A percentile compares a stretch with the other conserved stretches of the same genome.
phyloP scores from a whole-genome alignment of 2,888 invertebrate genomes.

The Pollenia amentaria region DNA sequence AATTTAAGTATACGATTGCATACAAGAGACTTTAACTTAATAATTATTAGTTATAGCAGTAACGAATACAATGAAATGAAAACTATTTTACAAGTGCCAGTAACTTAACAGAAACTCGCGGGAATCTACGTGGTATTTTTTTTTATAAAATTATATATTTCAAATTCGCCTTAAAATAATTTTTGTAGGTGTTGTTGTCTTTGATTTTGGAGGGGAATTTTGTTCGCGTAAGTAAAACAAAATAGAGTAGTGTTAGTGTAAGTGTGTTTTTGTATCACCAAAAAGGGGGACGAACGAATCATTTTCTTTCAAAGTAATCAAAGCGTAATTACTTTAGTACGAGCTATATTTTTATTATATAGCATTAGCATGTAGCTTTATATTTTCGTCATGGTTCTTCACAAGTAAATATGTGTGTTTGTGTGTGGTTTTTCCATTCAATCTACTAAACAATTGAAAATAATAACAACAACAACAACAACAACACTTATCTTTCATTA shows the following conservation, averaged over 20 bases:
- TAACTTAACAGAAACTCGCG: neutral
- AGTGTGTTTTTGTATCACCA: constrained; percentile 9
- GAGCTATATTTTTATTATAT: neutral
- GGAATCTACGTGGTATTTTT: constrained; percentile 4
- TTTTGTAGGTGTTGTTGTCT: constrained; percentile 47
- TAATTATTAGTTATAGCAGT: constrained; percentile 44
- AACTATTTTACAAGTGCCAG: constrained; percentile 18
- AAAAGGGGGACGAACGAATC: constrained; percentile 32
- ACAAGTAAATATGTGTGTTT: constrained; percentile 51
- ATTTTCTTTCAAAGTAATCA: constrained; percentile 68
- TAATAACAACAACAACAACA: constrained; percentile 42
- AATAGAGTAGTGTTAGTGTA: neutral
- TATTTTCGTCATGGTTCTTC: constrained; percentile 53
- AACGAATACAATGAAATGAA: constrained; percentile 49
- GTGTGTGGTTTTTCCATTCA: neutral
- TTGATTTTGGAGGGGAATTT: constrained; percentile 41
- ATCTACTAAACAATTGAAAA: constrained; percentile 46
- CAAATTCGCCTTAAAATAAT: constrained; percentile 59
- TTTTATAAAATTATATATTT: constrained; percentile 33
- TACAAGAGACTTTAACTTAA: constrained; percentile 51
- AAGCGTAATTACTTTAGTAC: constrained; percentile 68
- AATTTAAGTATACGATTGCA: constrained; percentile 36
- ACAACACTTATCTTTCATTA: constrained; percentile 71
- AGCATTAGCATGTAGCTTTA: constrained; percentile 16
- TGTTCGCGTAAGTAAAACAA: constrained; percentile 5